These are phyloP conservation scores for Acridotheres tristis DNA, from an alignment of 2,797 vertebrate species.

Conservation along the genomic window DNA sequence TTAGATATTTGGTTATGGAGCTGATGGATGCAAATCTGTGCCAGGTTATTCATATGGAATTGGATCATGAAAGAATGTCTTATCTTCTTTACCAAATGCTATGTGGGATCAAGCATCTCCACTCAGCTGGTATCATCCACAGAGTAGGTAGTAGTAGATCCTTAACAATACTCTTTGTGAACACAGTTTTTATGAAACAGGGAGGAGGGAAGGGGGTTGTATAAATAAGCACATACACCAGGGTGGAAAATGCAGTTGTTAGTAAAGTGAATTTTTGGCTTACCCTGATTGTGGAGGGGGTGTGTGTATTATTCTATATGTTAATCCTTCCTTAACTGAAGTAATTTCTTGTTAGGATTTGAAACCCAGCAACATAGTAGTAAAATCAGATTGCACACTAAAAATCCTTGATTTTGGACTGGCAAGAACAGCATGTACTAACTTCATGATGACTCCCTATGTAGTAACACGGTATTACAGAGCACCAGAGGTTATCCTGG, in stretches of 20 bases:
- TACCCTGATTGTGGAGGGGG: neutral
- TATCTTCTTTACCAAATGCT: slow-evolving; percentile 98
- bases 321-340: slow-evolving; percentile 29
- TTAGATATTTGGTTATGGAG: slow-evolving; percentile 96
- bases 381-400: slow-evolving; percentile 95
- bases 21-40: slow-evolving; percentile 97
- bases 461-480: slow-evolving; percentile 97
- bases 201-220: neutral
- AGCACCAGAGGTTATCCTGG: slow-evolving; percentile 95
- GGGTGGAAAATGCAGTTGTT: neutral
- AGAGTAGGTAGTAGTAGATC: slow-evolving; percentile 82
- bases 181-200: neutral
- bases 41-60: slow-evolving; percentile 98
- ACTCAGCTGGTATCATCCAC: slow-evolving; percentile 97
- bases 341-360: slow-evolving; percentile 84
- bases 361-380: slow-evolving; percentile 98
- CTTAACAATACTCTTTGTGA: neutral
- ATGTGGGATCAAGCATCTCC: slow-evolving; percentile 96
- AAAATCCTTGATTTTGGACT: slow-evolving; percentile 98
- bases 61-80: slow-evolving; percentile 98
- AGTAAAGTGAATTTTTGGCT: neutral
- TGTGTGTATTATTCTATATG: neutral
- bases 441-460: slow-evolving; percentile 99
- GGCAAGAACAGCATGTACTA: slow-evolving; percentile 94
- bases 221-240: neutral